Conservation (phyloP, 2,888 invertebrate species). For the Xiphydria camelus region DNA sequence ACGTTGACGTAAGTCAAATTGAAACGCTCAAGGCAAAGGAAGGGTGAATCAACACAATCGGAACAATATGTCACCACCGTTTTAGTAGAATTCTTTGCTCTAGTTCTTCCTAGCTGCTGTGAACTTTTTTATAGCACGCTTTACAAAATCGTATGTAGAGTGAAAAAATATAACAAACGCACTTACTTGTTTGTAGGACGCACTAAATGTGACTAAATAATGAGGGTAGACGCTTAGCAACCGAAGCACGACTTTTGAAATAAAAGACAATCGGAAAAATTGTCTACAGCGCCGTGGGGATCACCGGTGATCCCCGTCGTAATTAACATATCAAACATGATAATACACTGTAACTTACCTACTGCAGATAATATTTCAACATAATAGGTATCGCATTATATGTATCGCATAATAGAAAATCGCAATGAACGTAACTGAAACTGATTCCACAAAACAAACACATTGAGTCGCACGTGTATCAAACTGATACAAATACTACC, state of each 20-base stretch:
- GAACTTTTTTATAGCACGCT: constrained; percentile 10
- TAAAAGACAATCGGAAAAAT: constrained; percentile 4
- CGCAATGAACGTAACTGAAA: too few species aligned
- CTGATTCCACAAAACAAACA: too few species aligned
- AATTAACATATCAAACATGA: constrained; percentile 1
- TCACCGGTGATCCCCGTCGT: constrained; percentile 8
- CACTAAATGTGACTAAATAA: constrained; percentile 14
- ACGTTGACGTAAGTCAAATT: constrained; percentile 8
- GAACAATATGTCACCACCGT: constrained; percentile 4
- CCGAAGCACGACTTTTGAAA: neutral
- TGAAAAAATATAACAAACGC: constrained; percentile 13
- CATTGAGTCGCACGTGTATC: too few species aligned
- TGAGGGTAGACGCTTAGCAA: neutral
- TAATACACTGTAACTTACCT: neutral
- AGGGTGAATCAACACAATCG: constrained; percentile 8
- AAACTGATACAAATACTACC: too few species aligned
- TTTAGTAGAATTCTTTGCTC: too few species aligned
- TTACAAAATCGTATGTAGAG: constrained; percentile 11
- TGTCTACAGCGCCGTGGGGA: constrained; percentile 6
- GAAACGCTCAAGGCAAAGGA: constrained; percentile 8
- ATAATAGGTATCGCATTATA: constrained; percentile 7
- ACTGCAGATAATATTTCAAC: neutral
- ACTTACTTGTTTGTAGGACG: constrained; percentile 12
- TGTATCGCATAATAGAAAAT: constrained; percentile 7
- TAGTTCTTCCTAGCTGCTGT: constrained; percentile 11